Evolutionary conservation across 2,888 invertebrate genomes (phyloP).

Genomic region (Atrina japonica): DNA sequence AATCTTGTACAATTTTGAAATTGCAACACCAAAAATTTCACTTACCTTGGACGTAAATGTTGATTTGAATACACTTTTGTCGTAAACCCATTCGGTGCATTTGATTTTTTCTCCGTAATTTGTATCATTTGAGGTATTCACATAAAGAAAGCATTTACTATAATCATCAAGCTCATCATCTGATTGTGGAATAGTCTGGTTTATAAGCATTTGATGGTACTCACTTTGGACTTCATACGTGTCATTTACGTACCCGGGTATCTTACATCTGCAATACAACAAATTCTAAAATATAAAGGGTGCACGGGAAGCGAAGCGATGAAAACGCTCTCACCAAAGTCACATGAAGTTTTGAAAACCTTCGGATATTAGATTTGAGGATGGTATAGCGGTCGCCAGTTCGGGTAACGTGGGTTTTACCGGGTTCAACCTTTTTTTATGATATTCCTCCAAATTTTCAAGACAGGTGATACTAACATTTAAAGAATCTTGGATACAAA

Average conservation of each 20-base stretch:
- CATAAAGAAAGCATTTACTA: constrained; percentile 27
- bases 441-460: too few species aligned
- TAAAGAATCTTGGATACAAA: too few species aligned
- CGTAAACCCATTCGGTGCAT: constrained; percentile 62
- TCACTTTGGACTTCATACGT: constrained; percentile 26
- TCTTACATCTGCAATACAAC: constrained; percentile 24
- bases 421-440: too few species aligned
- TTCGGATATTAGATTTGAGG: too few species aligned
- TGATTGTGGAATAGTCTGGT: constrained; percentile 28
- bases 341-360: too few species aligned
- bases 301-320: too few species aligned
- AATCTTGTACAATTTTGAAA: too few species aligned
- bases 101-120: background rate
- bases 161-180: constrained; percentile 22
- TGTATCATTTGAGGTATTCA: constrained; percentile 2
- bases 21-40: background rate
- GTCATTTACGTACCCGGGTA: constrained; percentile 20
- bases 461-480: too few species aligned
- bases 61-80: constrained; percentile 49
- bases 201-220: constrained; percentile 24
- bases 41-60: constrained; percentile 57
- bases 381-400: too few species aligned
- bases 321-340: too few species aligned
- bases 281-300: too few species aligned
- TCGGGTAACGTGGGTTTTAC: too few species aligned